These are phyloP conservation scores for Psilopsiagon aurifrons DNA, from an alignment of 2,113 vertebrate genomes.

Conservation along the genomic window DNA sequence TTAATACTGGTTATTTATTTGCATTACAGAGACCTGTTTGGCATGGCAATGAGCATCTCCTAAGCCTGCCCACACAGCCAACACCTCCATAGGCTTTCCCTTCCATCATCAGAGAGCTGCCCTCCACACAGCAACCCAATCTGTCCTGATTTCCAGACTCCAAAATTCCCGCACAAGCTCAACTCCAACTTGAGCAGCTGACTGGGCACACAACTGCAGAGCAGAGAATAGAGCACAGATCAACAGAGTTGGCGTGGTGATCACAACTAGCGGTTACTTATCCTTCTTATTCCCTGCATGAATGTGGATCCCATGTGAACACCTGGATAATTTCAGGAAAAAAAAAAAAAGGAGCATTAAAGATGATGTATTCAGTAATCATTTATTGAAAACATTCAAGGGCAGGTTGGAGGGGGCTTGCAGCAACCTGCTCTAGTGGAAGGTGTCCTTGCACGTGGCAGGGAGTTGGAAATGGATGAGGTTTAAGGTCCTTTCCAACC, in stretches of 20 bases:
- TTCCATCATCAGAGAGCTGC: background rate
- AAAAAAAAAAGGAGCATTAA: background rate
- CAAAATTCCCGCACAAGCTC: background rate
- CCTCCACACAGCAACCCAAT: background rate
- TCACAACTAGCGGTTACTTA: fast-evolving
- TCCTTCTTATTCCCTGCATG: fast-evolving
- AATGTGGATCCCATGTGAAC: background rate
- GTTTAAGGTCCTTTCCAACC: background rate
- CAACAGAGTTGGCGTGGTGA: fast-evolving
- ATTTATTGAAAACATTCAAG: background rate
- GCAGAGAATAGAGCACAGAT: background rate
- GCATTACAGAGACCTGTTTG: background rate
- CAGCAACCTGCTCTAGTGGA: background rate
- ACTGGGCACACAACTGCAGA: background rate
- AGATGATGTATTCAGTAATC: background rate
- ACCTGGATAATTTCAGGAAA: background rate
- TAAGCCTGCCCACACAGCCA: background rate
- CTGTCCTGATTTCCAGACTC: background rate
- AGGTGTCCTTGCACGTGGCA: background rate
- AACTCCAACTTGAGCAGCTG: background rate
- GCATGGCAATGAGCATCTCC: background rate
- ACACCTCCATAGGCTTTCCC: background rate
- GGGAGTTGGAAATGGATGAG: background rate
- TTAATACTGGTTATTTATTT: background rate
- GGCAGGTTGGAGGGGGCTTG: background rate